phyloP scores from a whole-genome alignment of 2,113 vertebrate genomes.

The Cochlearius cochlearius region DNA sequence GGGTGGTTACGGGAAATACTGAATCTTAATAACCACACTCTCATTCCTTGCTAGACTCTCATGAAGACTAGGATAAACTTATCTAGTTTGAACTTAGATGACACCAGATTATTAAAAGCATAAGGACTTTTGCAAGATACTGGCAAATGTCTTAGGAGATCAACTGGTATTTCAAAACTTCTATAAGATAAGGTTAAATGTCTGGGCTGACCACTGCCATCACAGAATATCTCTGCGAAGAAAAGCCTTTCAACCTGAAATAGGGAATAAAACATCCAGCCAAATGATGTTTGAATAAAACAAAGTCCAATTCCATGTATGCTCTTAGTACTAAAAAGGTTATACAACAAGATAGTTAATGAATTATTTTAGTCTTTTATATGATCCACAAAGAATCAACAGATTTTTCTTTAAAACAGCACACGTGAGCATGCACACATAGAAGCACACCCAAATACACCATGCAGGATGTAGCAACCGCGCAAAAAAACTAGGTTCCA shows the following conservation, averaged over 20 bases:
- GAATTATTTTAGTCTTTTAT: neutral
- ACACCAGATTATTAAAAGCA: neutral
- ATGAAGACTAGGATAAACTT: neutral
- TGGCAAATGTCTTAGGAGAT: neutral
- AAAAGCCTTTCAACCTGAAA: neutral
- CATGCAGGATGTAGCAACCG: neutral
- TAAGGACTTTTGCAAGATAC: neutral
- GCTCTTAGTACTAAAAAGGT: neutral
- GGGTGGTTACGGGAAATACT: neutral
- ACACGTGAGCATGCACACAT: rapidly evolving
- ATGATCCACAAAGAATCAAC: neutral
- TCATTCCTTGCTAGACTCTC: neutral
- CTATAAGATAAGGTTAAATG: neutral
- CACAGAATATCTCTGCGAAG: neutral
- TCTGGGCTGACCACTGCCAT: neutral
- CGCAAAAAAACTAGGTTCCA: neutral
- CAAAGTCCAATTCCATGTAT: neutral
- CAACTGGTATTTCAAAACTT: neutral
- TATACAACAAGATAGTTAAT: neutral
- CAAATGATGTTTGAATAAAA: neutral
- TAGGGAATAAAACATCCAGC: neutral
- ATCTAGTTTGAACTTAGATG: neutral
- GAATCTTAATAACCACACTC: neutral
- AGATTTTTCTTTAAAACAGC: neutral
- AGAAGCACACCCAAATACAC: neutral